Evolutionary conservation across 2,888 invertebrate genomes (phyloP), one percentile per base, ranked within the genome.

Genomic region (Mallateleia sp.): DNA sequence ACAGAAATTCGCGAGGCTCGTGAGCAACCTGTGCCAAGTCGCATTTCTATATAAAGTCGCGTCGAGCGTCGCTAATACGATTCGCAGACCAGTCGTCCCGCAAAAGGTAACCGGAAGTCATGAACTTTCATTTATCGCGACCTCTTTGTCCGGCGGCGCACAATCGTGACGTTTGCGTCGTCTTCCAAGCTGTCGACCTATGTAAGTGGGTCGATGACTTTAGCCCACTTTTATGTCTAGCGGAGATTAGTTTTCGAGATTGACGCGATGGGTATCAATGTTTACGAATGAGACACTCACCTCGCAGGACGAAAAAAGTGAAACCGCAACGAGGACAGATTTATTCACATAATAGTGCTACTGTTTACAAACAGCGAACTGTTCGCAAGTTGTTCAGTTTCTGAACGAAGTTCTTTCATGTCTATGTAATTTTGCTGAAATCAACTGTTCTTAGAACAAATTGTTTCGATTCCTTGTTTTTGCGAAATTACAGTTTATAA

Each of bases 111-210:
- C 86, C 92, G 92, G 93, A 93, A 93, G 90, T 91, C 91, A 89
- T 91, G 91, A 92, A 92, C 93, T 91, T 91, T 92, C 90, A 92
- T 93, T 92, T 91, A 84, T 90, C 88, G 90, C 89, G 92, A 92
- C 93, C 92, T 92, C 91, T 87, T 92, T 91, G 91, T 89, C 84
- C 80, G 86, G 50, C 82, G 66, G 85, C 81, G 62, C 67, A 81
- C 82, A 84, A 75, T 90, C 89, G 84, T 88, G 89, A 88, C 87
- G 85, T 52, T 69, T 88, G 88, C 90, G 89, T 90, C 90, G 89
- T 91, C 92, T 91, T 90, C 91, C 81, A 69, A 85, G 86, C 75
- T 89, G 87, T 56, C 88, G 90, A 88, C 83, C 87, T 88, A 88
- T 69, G 81, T 89, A 93, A 92, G 92, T 93, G 91, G 93, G 93